Evolutionary conservation across 1,140 invertebrate species (phyloP).

Genomic region (Zophobas atratus): DNA sequence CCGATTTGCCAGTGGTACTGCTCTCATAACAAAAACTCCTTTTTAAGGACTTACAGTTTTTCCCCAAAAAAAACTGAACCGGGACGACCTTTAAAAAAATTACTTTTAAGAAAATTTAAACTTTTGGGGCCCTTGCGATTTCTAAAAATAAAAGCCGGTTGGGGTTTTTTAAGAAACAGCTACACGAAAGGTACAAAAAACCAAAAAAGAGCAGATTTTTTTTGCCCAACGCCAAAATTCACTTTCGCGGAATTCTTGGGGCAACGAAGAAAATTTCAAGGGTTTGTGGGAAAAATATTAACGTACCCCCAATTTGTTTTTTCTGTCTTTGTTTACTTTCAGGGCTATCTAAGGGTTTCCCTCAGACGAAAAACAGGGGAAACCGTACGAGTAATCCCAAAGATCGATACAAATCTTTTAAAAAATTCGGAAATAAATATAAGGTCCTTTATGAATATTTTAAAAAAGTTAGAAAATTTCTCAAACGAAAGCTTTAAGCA

Average conservation of each 20-base stretch:
- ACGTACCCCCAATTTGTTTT: constrained; percentile 39
- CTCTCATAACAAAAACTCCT: constrained; percentile 86
- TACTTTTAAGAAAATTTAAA: constrained; percentile 22
- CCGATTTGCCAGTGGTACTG: constrained; percentile 71
- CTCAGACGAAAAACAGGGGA: constrained; percentile 77
- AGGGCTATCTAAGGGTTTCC: constrained; percentile 83
- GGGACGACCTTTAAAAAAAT: not conserved
- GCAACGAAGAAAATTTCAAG: constrained; percentile 52
- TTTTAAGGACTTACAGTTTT: constrained; percentile 84
- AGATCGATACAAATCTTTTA: constrained; percentile 86
- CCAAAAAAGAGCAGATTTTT: constrained; percentile 54
- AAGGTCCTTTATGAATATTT: constrained; percentile 66
- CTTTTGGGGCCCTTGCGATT: constrained; percentile 82
- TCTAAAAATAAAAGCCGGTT: constrained; percentile 79
- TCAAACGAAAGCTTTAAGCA: constrained; percentile 74
- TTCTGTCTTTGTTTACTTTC: constrained; percentile 66
- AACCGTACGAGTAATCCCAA: constrained; percentile 84
- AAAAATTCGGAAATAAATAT: constrained; percentile 76
- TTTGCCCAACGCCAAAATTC: constrained; percentile 46
- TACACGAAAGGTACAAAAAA: constrained; percentile 44
- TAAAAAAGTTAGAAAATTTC: constrained; percentile 71
- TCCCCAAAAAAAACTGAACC: constrained; percentile 30
- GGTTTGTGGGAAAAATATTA: constrained; percentile 52
- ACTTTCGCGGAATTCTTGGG: constrained; percentile 48
- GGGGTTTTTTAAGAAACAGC: constrained; percentile 49